These are phyloP conservation scores for Synodontis membranacea DNA, from an alignment of 2,113 vertebrate species.

Conservation along the genomic window DNA sequence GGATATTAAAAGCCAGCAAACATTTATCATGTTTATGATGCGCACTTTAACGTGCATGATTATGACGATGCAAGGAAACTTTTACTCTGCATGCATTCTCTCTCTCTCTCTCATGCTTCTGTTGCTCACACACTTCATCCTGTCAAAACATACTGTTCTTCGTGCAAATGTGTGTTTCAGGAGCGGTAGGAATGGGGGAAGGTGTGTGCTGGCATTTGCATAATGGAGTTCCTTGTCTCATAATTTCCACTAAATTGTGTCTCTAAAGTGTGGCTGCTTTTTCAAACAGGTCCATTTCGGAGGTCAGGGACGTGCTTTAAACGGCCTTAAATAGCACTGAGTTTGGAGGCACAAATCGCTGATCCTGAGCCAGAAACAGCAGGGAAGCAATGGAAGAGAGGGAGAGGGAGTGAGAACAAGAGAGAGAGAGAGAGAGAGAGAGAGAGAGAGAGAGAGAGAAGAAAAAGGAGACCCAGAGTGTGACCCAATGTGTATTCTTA, in stretches of 20 bases:
- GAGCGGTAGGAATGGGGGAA: not conserved
- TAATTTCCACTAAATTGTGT: constrained; percentile 44
- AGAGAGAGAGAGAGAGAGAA: constrained; percentile 11
- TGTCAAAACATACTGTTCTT: constrained; percentile 9
- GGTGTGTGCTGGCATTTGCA: constrained; percentile 36
- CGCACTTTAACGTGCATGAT: not conserved
- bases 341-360: constrained; percentile 33
- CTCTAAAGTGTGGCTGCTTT: constrained; percentile 43
- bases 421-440: not conserved
- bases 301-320: constrained; percentile 40
- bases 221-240: constrained; percentile 44
- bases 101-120: not conserved
- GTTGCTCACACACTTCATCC: constrained; percentile 18
- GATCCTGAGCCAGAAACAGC: constrained; percentile 32
- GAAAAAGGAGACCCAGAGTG: constrained; percentile 8
- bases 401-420: not conserved
- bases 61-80: not conserved
- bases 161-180: constrained; percentile 9
- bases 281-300: constrained; percentile 45
- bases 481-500: constrained; percentile 47
- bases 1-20: not conserved
- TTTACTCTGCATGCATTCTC: not conserved
- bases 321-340: constrained; percentile 36
- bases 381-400: not conserved
- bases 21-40: constrained; percentile 9